These are phyloP conservation scores for Oreohelix idahoensis DNA, from an alignment of 1,140 invertebrate species.

Conservation along the genomic window DNA sequence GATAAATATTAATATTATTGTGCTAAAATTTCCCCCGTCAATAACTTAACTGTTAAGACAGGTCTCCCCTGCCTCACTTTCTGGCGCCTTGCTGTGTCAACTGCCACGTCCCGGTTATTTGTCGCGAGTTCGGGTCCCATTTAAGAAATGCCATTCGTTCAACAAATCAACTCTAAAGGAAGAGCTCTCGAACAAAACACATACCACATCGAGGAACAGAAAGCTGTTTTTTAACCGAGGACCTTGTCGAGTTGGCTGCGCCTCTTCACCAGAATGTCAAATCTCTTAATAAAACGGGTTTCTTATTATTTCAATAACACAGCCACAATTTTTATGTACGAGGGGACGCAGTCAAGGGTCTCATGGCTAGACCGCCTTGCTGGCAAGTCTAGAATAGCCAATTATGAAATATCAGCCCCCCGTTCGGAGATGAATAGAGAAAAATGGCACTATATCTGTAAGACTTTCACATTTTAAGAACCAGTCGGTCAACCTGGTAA, in stretches of 20 bases:
- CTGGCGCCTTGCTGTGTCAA: conserved; percentile 15
- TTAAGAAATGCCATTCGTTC: conserved; percentile 4
- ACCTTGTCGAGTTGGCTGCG: neutral
- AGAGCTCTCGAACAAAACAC: neutral
- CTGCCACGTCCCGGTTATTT: neutral
- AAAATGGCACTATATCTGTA: neutral
- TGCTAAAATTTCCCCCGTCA: neutral
- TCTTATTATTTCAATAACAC: neutral
- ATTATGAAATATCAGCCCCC: neutral
- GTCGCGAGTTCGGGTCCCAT: conserved; percentile 8
- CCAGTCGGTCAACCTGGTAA: neutral
- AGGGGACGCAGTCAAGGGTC: neutral
- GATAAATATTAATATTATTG: neutral
- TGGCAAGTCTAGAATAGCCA: neutral
- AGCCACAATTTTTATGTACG: neutral
- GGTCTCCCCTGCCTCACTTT: neutral
- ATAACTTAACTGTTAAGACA: neutral
- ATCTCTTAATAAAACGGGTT: neutral
- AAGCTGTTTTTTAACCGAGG: neutral
- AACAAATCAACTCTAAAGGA: neutral
- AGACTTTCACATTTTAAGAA: neutral
- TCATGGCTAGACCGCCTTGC: neutral
- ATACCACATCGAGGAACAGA: neutral
- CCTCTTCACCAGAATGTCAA: neutral
- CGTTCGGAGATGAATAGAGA: neutral